Evolutionary conservation across 2,888 invertebrate genomes (phyloP).

Genomic region (Tetragonisca angustula): DNA sequence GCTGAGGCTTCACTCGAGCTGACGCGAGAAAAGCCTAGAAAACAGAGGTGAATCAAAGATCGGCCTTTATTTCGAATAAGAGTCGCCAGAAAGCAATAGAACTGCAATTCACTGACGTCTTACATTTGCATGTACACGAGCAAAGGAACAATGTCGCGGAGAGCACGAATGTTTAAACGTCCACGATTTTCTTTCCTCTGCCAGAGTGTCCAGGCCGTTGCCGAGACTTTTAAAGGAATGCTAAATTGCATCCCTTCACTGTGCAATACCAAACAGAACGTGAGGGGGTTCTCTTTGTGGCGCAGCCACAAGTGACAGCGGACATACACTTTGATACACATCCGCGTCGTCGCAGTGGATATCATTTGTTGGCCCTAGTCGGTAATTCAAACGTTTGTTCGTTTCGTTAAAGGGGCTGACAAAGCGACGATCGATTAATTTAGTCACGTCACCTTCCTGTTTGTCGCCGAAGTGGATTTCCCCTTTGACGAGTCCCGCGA

Average conservation of each 20-base stretch:
- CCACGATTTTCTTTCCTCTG: neutral
- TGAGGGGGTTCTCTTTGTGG: constrained; percentile 25
- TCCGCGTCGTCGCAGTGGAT: constrained; percentile 28
- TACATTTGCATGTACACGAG: constrained; percentile 16
- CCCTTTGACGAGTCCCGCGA: constrained; percentile 26
- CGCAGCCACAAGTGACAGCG: constrained; percentile 1
- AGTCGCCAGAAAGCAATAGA: neutral
- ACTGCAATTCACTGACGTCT: neutral
- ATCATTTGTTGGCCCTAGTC: constrained; percentile 60
- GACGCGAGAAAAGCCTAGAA: neutral
- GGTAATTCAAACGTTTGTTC: constrained; percentile 52
- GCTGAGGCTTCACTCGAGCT: neutral
- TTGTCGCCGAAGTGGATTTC: neutral
- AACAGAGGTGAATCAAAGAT: neutral
- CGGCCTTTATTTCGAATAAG: neutral
- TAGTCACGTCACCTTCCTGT: constrained; percentile 31
- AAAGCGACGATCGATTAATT: constrained; percentile 51
- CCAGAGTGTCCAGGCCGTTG: constrained; percentile 9
- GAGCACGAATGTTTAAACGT: constrained; percentile 14
- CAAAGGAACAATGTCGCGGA: constrained; percentile 18
- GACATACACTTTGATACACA: constrained; percentile 20
- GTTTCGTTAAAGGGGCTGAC: constrained; percentile 39
- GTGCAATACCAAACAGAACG: neutral
- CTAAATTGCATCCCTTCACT: constrained; percentile 15
- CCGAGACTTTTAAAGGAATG: constrained; percentile 23